These are phyloP conservation scores for Austrolebias charrua DNA, from an alignment of 2,797 vertebrate species.

Conservation along the genomic window DNA sequence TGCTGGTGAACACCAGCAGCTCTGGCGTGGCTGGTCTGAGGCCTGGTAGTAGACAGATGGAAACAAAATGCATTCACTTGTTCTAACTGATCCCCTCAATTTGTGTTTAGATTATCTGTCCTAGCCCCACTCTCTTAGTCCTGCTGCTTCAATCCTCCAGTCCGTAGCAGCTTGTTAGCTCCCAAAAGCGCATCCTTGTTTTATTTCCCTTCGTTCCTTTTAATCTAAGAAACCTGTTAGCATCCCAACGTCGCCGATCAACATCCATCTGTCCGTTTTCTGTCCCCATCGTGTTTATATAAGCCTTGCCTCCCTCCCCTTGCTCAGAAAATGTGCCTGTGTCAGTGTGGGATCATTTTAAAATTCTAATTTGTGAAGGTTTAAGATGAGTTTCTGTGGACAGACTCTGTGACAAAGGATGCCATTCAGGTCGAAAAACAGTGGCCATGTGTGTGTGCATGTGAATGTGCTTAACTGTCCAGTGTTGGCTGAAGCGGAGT, in stretches of 20 bases:
- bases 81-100: conserved; percentile 53
- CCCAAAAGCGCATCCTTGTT: conserved; percentile 41
- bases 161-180: conserved; percentile 40
- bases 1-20: conserved; percentile 33
- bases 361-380: conserved; percentile 79
- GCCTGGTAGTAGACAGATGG: conserved; percentile 30
- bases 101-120: conserved; percentile 52
- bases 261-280: conserved; percentile 55
- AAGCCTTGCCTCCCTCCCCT: conserved; percentile 63
- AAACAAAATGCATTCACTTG: conserved; percentile 48
- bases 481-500: conserved; percentile 64
- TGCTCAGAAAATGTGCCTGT: conserved; percentile 36
- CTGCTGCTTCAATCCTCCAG: conserved; percentile 36
- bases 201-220: conserved; percentile 28
- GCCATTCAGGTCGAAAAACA: conserved; percentile 77
- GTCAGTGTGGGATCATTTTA: conserved; percentile 72
- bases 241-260: conserved; percentile 53
- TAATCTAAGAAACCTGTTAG: conserved; percentile 36
- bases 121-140: conserved; percentile 31
- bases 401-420: conserved; percentile 68
- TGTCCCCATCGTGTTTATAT: conserved; percentile 66
- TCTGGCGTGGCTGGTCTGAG: conserved; percentile 26
- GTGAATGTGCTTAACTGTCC: conserved; percentile 70
- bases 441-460: conserved; percentile 66
- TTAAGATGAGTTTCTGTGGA: conserved; percentile 61